Conservation (phyloP, 2,113 vertebrate species). For the Aegithalos caudatus region DNA sequence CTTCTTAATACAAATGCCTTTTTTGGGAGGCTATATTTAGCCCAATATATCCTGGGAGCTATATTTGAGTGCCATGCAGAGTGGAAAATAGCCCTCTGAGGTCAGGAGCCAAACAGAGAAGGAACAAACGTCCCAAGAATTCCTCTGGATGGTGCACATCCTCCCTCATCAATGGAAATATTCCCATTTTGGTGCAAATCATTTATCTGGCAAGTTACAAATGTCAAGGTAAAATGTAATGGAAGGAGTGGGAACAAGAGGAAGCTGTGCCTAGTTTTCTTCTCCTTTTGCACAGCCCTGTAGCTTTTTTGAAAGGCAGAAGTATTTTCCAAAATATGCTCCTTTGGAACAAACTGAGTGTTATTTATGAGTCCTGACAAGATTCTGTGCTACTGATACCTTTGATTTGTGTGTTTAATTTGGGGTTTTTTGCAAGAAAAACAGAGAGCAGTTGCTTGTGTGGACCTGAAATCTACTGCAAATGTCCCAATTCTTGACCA, state of each 20-base stretch:
- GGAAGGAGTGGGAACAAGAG: neutral
- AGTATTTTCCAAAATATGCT: neutral
- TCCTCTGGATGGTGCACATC: neutral
- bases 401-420: constrained; percentile 26
- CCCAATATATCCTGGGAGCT: neutral
- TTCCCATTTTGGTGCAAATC: neutral
- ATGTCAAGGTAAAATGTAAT: neutral
- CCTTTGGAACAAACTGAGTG: neutral
- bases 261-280: neutral
- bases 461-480: neutral
- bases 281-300: neutral
- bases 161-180: neutral
- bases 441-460: neutral
- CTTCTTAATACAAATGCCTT: neutral
- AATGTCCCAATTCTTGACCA: neutral
- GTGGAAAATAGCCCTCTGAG: neutral
- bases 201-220: neutral
- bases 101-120: neutral
- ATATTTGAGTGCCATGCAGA: neutral
- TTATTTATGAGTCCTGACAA: neutral
- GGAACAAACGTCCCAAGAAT: neutral
- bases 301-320: neutral
- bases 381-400: neutral
- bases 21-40: neutral
- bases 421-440: neutral